phyloP scores from a whole-genome alignment of 30 jellyfish, hydroid and myxozoan genomes.

The Pelagia noctiluca region DNA sequence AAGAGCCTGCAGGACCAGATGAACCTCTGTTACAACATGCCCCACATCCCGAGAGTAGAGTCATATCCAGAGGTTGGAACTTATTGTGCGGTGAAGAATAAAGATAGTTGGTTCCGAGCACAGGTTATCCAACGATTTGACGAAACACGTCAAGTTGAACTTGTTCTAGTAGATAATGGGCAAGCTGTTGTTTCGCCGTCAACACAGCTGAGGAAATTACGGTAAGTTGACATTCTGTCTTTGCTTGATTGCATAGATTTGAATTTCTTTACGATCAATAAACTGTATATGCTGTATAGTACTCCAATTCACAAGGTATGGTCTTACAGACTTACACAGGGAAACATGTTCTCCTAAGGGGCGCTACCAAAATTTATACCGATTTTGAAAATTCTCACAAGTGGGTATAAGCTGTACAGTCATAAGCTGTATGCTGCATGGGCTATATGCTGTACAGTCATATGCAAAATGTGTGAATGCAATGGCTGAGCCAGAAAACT shows the following conservation, averaged over 20 bases:
- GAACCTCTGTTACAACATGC: constrained; percentile 29
- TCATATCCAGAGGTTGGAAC: constrained; percentile 34
- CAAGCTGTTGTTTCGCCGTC: constrained; percentile 18
- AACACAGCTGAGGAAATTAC: constrained; percentile 34
- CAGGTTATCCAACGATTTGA: constrained; percentile 39
- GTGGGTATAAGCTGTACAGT: too few species aligned
- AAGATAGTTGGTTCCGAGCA: constrained; percentile 53
- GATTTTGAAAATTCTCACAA: too few species aligned
- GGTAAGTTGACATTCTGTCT: constrained; percentile 17
- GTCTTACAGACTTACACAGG: too few species aligned
- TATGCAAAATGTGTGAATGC: too few species aligned
- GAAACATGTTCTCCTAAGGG: too few species aligned
- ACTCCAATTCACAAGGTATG: too few species aligned
- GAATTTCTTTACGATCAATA: background rate
- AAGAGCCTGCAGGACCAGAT: constrained; percentile 14
- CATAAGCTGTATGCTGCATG: too few species aligned
- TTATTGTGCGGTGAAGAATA: constrained; percentile 56
- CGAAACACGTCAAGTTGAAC: constrained; percentile 30
- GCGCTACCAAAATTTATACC: too few species aligned
- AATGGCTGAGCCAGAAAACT: too few species aligned
- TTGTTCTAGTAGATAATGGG: constrained; percentile 68
- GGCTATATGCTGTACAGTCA: too few species aligned
- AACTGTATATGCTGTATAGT: background rate
- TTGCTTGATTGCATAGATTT: background rate
- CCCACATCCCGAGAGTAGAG: constrained; percentile 36